Evolutionary conservation across 1,140 invertebrate species (phyloP).

Genomic region (Lasaia peninsularis): DNA sequence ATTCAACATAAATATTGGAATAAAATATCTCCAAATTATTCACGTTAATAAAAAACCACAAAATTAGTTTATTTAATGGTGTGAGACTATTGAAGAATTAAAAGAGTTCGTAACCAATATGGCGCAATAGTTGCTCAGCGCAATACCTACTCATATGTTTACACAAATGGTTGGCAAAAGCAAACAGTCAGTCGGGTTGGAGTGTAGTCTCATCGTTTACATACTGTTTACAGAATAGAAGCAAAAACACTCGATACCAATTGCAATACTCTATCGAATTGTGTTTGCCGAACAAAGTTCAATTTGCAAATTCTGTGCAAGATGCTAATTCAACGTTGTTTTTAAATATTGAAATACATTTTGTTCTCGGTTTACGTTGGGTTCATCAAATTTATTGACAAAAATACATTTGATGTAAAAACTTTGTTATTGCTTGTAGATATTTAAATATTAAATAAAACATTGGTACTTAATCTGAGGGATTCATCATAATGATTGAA

Average conservation of each 20-base stretch:
- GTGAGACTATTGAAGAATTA: no score
- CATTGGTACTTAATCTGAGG: no score
- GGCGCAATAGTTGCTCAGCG: constrained; percentile 13
- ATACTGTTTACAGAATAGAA: constrained; percentile 63
- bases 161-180: constrained; percentile 42
- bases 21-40: no score
- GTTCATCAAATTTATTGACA: background rate
- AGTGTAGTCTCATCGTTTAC: constrained; percentile 61
- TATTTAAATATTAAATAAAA: no score
- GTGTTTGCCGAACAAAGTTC: constrained; percentile 20
- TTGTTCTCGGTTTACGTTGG: background rate
- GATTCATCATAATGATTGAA: no score
- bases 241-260: constrained; percentile 48
- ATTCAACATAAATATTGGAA: no score
- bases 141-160: constrained; percentile 26
- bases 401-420: no score
- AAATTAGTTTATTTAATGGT: no score
- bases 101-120: no score
- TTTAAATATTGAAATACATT: constrained; percentile 2
- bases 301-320: constrained; percentile 10
- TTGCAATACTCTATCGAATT: constrained; percentile 29
- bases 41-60: no score
- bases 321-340: constrained; percentile 10
- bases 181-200: constrained; percentile 52
- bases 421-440: no score